Percentiles rank a stretch among this genome's conserved stretches.
These are phyloP conservation scores for Drosophila sucinea DNA, from an alignment of 1,140 invertebrate species.

Conservation along the genomic window DNA sequence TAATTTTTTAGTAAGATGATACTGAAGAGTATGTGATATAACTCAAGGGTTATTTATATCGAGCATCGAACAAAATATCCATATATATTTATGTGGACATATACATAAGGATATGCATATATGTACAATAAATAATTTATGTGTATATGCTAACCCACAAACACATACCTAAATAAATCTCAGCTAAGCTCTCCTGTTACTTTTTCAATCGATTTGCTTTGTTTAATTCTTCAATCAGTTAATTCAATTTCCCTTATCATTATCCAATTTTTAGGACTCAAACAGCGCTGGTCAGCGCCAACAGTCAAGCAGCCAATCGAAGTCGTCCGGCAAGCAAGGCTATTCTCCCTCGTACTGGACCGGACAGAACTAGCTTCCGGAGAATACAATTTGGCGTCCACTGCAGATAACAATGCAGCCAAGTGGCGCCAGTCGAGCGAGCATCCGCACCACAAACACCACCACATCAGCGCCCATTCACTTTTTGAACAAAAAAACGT, in stretches of 20 bases:
- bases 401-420: constrained; percentile 57
- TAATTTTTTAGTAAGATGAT: neutral
- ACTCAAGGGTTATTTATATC: neutral
- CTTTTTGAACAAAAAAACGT: constrained; percentile 54
- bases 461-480: constrained; percentile 64
- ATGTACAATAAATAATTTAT: constrained; percentile 23
- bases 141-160: constrained; percentile 37
- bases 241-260: neutral
- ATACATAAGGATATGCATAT: constrained; percentile 28
- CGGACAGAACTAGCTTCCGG: constrained; percentile 85
- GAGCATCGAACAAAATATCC: neutral
- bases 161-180: constrained; percentile 32
- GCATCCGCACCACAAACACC: constrained; percentile 47
- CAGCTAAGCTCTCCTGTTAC: constrained; percentile 22
- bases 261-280: constrained; percentile 85
- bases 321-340: constrained; percentile 87
- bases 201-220: neutral
- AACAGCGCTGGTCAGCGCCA: constrained; percentile 88
- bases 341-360: constrained; percentile 87
- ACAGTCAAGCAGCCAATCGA: constrained; percentile 87
- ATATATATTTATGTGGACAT: neutral
- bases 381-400: constrained; percentile 71
- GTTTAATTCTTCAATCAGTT: no score
- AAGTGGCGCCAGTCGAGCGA: constrained; percentile 36
- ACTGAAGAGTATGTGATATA: neutral